Base-by-base conservation (phyloP, 2,888 invertebrate genomes). In the Panorpa germanica region DNA sequence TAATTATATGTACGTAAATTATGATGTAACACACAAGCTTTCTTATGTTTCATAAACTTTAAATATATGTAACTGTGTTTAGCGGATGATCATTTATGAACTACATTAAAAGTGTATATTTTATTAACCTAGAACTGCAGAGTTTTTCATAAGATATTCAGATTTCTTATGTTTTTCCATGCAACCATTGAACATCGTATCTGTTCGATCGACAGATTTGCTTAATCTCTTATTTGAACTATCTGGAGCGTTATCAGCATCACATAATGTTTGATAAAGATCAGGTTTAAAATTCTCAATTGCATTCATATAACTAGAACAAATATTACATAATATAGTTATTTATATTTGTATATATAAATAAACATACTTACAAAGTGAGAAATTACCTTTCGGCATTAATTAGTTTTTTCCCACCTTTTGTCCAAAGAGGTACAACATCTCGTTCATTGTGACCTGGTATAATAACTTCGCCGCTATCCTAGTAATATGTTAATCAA, bases 251-350 rank as follows among this genome's bases (percentile, higher is more conserved):
- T 73, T 77, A 41, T 76, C 73, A 21, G 71, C 70, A 61, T 90
- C 88, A 47, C 75, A 74, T 41, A 90, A 56, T 9, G 75, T 68
- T 48, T 80, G 70, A 54, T 78, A 82, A 46, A 82, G 67, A 49
- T 85, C 80, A 21, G 90, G 86, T 49, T 69, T 66, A 48, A 76
- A 73, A 15, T 63, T 52, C 54, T 83, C 76, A 39, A 85, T 68
- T 20, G 76, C 47, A 42, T 77, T 65, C 71, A 88, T 76, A 50
- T 78, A 81, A 40, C 71, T 70, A 48, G 39, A 57, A 53, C 24
- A 27, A 18, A 29, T 34, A 33, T 20, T 21, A 15, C 34, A 18
- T 18, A 35, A 14, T 17, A 25, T 17, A 25, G 18, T 13, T 24
- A 23, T 21, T 19, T 16, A 29, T 8, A 8, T 29, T 26, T 17